Evolutionary conservation across 1,140 invertebrate genomes (phyloP), one percentile per base, ranked within the genome.

Genomic region (Bradysia coprophila): DNA sequence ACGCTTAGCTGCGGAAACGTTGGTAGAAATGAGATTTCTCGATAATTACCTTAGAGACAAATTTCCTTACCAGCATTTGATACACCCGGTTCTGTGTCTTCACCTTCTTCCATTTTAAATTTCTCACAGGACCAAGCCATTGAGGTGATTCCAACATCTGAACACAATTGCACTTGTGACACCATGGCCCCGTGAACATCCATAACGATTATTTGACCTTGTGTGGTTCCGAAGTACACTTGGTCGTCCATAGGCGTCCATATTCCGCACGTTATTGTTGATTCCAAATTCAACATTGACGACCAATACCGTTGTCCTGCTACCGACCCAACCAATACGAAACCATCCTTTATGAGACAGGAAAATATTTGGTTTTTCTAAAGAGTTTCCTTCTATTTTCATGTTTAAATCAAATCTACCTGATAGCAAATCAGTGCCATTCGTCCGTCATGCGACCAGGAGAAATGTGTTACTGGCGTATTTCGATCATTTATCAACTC

Each of bases 401-500:
- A 5, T 21, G n/a, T 34, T 38, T 43, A 41, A 11, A 22, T 13
- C n/a, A n/a, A n/a, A 21, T 28, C 62, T 65, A 84, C 81, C 72
- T 91, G 86, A 63, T 98, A 98, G 58, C 91, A 96, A 52, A 98
- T 98, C 13, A 98, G 70, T 1, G 94, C 94, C 87, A 97, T 95
- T 38, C 91, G 71, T 10, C 95, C 95, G 66, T 97, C 93, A 56
- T 98, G 93, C 0, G 89, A 95, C 95, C 95, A 98, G 19, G 87
- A 87, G 66, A 98, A 96, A 64, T 97, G 89, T 16, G 83, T 89
- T 21, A 97, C 92, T 33, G 92, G 88, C 1, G 88, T 95, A 53
- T 84, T 95, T 20, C 94, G 69, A 65, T 98, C 95, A 60, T 98
- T 98, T 53, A 98, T 97, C 40, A 98, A 71, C 65, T 98, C 95